Evolutionary conservation across 2,113 vertebrate species (phyloP).

Genomic region (Microcebus ravelobensis): DNA sequence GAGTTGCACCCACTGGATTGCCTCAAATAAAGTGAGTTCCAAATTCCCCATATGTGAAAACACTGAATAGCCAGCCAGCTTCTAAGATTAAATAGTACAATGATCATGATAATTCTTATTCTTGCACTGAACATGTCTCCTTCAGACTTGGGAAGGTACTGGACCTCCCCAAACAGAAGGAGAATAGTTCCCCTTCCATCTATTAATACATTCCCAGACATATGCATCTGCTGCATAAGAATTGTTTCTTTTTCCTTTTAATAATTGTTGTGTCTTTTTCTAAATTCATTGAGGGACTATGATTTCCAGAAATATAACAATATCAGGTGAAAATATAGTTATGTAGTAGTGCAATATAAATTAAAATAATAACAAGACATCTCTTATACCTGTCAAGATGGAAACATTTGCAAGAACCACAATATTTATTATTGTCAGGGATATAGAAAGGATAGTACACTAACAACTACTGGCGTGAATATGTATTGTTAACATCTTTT

Average conservation of each 20-base stretch:
- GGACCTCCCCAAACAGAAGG: background rate
- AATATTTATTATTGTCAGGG: background rate
- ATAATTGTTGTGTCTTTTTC: background rate
- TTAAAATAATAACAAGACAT: background rate
- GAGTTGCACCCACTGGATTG: background rate
- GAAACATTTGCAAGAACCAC: background rate
- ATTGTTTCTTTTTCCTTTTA: background rate
- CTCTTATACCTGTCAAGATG: background rate
- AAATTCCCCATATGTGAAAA: background rate
- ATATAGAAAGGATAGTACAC: background rate
- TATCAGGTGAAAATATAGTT: background rate
- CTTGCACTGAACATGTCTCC: accelerated
- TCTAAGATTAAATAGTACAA: background rate
- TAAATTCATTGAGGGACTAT: background rate
- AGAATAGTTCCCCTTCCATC: accelerated
- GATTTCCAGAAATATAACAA: background rate
- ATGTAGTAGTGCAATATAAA: background rate
- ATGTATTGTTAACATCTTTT: background rate
- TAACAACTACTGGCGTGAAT: background rate
- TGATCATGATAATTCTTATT: background rate
- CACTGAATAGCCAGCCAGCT: background rate
- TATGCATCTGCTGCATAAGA: background rate
- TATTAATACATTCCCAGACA: background rate
- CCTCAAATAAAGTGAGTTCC: background rate
- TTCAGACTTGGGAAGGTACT: background rate